phyloP scores from a whole-genome alignment of 2,113 vertebrate species.

The Blennius ocellaris region DNA sequence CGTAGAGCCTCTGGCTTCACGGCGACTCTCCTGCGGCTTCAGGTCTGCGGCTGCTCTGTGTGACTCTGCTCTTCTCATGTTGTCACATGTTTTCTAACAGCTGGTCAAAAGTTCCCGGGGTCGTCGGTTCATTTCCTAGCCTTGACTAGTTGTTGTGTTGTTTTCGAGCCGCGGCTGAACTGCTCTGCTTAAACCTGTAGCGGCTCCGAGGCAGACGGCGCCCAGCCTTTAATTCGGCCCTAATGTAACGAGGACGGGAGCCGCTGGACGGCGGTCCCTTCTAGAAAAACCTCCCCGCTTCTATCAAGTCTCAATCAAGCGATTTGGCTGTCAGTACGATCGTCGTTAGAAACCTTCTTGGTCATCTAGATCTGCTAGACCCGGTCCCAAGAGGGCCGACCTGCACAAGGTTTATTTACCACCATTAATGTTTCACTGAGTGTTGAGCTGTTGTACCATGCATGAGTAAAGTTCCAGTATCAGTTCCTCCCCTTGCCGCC shows the following conservation, averaged over 20 bases:
- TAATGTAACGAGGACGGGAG: constrained; percentile 92
- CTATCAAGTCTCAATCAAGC: constrained; percentile 96
- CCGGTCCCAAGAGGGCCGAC: constrained; percentile 96
- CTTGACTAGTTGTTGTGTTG: constrained; percentile 70
- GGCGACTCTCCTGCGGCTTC: background rate
- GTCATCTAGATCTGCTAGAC: constrained; percentile 96
- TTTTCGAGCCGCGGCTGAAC: constrained; percentile 91
- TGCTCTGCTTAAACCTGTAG: constrained; percentile 88
- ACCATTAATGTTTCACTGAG: constrained; percentile 88
- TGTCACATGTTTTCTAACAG: constrained; percentile 85
- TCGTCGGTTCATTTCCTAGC: constrained; percentile 94
- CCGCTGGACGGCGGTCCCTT: constrained; percentile 89
- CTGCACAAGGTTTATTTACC: constrained; percentile 97
- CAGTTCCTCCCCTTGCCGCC: constrained; percentile 1
- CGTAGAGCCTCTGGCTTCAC: no score
- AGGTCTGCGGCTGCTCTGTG: background rate
- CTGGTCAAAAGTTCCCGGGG: constrained; percentile 94
- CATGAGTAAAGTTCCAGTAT: constrained; percentile 19
- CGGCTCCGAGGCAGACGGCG: constrained; percentile 79
- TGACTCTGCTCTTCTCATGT: constrained; percentile 1
- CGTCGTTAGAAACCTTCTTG: constrained; percentile 94
- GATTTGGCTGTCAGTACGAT: constrained; percentile 94
- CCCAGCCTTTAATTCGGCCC: constrained; percentile 83
- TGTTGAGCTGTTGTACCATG: background rate
- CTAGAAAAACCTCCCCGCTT: constrained; percentile 94